Conservation (phyloP, 2,797 vertebrate genomes). For the Gorsachius magnificus region DNA sequence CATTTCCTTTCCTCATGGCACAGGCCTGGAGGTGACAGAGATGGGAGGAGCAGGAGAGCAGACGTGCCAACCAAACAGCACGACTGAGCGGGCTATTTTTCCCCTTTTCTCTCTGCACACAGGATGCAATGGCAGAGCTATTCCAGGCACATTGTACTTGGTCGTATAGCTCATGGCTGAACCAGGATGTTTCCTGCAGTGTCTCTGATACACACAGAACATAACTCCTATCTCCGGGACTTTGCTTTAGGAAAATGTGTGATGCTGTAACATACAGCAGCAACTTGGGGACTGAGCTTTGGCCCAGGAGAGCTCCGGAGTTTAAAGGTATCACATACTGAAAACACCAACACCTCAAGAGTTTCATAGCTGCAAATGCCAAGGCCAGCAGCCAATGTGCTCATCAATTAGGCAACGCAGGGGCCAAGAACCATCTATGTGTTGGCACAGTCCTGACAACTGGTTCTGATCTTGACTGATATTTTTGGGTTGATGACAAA, state of each 20-base stretch:
- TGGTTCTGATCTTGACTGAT: background rate
- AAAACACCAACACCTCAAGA: background rate
- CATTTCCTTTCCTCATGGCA: background rate
- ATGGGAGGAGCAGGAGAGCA: background rate
- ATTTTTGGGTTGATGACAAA: background rate
- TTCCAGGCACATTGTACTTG: background rate
- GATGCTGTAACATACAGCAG: background rate
- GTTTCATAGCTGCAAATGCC: background rate
- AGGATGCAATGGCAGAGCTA: background rate
- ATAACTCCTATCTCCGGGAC: background rate
- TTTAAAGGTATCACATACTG: background rate
- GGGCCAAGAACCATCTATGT: background rate
- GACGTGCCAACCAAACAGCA: background rate
- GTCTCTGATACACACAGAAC: background rate
- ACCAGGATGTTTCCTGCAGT: background rate
- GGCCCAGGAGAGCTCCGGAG: background rate
- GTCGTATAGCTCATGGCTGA: fast-evolving
- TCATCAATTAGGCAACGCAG: background rate
- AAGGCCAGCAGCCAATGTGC: background rate
- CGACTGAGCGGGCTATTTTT: fast-evolving
- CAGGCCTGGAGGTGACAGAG: background rate
- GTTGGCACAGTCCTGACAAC: background rate
- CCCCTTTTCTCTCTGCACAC: background rate
- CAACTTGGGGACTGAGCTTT: background rate
- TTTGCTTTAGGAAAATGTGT: background rate